Evolutionary conservation across 2,113 vertebrate species (phyloP).

Genomic region (Sorex fumeus): DNA sequence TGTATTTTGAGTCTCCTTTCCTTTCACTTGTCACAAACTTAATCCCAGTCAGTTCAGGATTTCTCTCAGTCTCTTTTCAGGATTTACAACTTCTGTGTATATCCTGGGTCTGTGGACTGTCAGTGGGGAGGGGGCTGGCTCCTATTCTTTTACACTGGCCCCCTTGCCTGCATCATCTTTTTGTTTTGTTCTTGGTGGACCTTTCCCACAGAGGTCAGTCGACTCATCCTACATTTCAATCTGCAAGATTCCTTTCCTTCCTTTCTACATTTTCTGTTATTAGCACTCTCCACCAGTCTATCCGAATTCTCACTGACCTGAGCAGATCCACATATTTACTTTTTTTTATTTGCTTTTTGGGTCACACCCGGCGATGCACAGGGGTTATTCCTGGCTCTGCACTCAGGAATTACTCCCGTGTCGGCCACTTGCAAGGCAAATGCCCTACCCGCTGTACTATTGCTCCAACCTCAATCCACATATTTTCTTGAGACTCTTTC

Average conservation of each 20-base stretch:
- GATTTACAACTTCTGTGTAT: not conserved
- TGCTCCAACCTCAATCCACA: too few species aligned
- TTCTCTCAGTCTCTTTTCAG: not conserved
- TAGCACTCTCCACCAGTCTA: not conserved
- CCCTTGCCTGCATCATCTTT: not conserved
- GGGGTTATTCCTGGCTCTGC: too few species aligned
- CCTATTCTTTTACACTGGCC: too few species aligned
- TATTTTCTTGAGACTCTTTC: too few species aligned
- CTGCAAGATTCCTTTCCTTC: not conserved
- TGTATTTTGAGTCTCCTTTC: not conserved
- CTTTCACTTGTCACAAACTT: not conserved
- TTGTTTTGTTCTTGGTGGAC: not conserved
- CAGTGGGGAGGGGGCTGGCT: not conserved
- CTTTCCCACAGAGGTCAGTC: not conserved
- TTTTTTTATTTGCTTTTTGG: too few species aligned
- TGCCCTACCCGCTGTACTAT: too few species aligned
- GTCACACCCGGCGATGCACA: too few species aligned
- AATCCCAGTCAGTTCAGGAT: not conserved
- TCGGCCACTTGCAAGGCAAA: too few species aligned
- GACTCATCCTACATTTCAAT: not conserved
- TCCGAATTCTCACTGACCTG: fast-evolving
- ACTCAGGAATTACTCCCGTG: too few species aligned
- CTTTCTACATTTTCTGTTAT: not conserved
- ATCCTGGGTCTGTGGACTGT: not conserved
- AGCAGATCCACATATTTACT: not conserved